phyloP scores from a whole-genome alignment of 2,113 vertebrate species.

The Pantherophis guttatus region DNA sequence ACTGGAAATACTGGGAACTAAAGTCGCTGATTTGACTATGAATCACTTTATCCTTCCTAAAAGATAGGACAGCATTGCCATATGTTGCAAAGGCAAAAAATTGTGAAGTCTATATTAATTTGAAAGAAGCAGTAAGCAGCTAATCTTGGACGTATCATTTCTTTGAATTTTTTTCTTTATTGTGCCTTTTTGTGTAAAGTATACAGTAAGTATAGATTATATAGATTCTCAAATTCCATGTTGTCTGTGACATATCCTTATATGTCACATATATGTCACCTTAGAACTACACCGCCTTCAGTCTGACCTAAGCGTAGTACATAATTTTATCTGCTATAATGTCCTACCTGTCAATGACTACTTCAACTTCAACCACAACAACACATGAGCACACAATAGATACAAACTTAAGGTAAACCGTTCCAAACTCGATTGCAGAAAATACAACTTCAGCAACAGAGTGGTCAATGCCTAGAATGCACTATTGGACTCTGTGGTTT shows the following conservation, averaged over 20 bases:
- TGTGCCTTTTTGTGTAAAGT: background rate
- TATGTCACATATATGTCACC: too few relatives aligned
- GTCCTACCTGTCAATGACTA: too few relatives aligned
- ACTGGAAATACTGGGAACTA: background rate
- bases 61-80: background rate
- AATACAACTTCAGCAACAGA: too few relatives aligned
- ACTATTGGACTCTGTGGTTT: too few relatives aligned
- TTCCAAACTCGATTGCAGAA: too few relatives aligned
- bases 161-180: background rate
- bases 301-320: too few relatives aligned
- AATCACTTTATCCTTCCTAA: background rate
- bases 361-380: too few relatives aligned
- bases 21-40: background rate
- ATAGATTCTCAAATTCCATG: slow-evolving; percentile 12
- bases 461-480: too few relatives aligned
- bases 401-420: too few relatives aligned
- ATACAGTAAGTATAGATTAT: background rate
- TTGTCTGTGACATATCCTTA: slow-evolving; percentile 44
- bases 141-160: background rate
- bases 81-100: background rate
- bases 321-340: too few relatives aligned
- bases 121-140: background rate
- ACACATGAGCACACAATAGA: too few relatives aligned
- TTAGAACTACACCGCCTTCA: too few relatives aligned
- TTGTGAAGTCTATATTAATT: background rate